These are phyloP conservation scores for Sebastes steindachneri DNA, from an alignment of 2,797 vertebrate species.

Conservation along the genomic window DNA sequence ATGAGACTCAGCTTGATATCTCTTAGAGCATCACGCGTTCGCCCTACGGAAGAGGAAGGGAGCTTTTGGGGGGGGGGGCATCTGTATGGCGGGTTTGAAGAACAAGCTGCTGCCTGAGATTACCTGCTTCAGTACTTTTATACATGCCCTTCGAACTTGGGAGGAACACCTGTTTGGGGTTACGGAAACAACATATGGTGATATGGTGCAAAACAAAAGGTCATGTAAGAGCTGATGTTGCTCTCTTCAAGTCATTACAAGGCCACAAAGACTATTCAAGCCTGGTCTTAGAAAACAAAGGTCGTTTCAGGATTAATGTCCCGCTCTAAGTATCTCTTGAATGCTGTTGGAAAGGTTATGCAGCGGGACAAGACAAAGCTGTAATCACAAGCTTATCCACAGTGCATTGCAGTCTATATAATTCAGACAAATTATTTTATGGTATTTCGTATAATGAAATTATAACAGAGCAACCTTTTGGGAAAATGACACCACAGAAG, in stretches of 20 bases:
- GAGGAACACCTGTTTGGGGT: constrained; percentile 46
- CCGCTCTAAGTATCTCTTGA: not conserved
- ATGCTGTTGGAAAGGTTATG: constrained; percentile 3
- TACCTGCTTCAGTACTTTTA: constrained; percentile 28
- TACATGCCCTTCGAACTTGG: constrained; percentile 29
- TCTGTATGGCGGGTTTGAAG: not conserved
- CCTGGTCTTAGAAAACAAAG: not conserved
- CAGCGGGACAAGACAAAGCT: not conserved
- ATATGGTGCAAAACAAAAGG: constrained; percentile 27
- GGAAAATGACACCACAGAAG: constrained; percentile 3
- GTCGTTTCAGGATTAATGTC: constrained; percentile 16
- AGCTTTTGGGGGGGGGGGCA: not conserved
- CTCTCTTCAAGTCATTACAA: constrained; percentile 13
- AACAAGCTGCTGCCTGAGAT: constrained; percentile 35
- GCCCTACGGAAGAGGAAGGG: not conserved
- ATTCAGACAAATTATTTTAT: constrained; percentile 2
- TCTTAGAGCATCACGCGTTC: constrained; percentile 2
- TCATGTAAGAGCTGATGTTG: constrained; percentile 28
- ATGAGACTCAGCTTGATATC: constrained; percentile 30
- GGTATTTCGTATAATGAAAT: constrained; percentile 14
- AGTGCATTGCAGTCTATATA: not conserved
- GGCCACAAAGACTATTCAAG: not conserved
- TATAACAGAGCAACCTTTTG: constrained; percentile 26
- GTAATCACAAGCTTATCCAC: not conserved
- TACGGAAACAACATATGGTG: constrained; percentile 53